These are phyloP conservation scores for Nymphicus hollandicus DNA, from an alignment of 2,113 vertebrate genomes.

Conservation along the genomic window DNA sequence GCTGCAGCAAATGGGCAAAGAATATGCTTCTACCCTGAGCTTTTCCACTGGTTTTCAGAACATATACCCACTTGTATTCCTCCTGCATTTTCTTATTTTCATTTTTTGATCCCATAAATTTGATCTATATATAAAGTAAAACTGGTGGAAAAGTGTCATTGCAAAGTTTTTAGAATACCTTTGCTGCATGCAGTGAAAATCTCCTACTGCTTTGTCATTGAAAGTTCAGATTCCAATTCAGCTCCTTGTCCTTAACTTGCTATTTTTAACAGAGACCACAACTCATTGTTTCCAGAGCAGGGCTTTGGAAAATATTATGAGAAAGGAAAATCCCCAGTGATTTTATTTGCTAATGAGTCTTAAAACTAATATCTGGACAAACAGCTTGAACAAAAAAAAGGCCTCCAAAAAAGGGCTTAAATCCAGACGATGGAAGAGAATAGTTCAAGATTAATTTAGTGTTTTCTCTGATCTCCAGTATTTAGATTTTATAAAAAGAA, in stretches of 20 bases:
- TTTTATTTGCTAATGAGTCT: constrained; percentile 30
- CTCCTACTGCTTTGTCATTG: accelerated
- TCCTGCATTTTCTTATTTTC: neutral
- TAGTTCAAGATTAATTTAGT: neutral
- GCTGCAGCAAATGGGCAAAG: neutral
- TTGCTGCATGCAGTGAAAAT: neutral
- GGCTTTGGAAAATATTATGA: constrained; percentile 28
- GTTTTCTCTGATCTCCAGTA: neutral
- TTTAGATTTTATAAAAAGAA: neutral
- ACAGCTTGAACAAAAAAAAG: neutral
- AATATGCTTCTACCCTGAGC: neutral
- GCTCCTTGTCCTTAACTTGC: neutral
- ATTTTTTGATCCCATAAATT: neutral
- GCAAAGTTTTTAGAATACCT: neutral
- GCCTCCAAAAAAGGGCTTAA: neutral
- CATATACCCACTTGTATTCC: accelerated
- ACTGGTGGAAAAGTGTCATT: neutral
- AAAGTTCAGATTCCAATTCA: neutral
- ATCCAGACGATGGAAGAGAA: neutral
- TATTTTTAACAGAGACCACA: neutral
- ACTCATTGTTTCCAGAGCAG: constrained; percentile 23
- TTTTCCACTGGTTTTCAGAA: neutral
- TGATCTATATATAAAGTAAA: neutral
- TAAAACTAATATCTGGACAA: constrained; percentile 29
- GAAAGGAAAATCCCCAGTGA: neutral